These are phyloP conservation scores for Heteromurus nitidus DNA, from an alignment of 2,888 invertebrate genomes.

Conservation along the genomic window DNA sequence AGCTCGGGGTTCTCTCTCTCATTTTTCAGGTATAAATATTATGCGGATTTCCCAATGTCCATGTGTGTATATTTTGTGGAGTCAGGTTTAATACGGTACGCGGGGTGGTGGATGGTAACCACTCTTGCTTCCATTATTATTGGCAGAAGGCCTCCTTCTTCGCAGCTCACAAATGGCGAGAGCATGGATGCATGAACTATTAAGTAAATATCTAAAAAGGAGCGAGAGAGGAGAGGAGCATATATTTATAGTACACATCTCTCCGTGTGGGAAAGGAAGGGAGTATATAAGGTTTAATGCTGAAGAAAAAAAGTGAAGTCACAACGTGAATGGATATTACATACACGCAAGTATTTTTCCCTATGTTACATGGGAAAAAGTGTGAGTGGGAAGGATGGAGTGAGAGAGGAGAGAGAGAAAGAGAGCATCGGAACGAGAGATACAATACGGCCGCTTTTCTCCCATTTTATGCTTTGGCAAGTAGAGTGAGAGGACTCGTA, in stretches of 20 bases:
- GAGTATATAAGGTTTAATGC: neutral
- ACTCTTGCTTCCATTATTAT: neutral
- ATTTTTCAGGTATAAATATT: no score
- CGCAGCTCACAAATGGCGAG: neutral
- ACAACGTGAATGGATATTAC: conserved; percentile 42
- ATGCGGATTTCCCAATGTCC: no score
- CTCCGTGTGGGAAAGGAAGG: neutral
- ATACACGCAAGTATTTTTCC: conserved; percentile 26
- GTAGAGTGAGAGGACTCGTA: conserved; percentile 62
- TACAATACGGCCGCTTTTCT: conserved; percentile 55
- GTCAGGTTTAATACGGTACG: no score
- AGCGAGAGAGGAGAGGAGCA: neutral
- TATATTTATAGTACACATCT: neutral
- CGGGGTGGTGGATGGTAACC: no score
- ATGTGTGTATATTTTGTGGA: no score
- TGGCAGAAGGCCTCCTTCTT: neutral
- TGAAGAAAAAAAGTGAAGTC: no score
- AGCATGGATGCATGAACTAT: no score
- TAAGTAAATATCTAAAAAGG: neutral
- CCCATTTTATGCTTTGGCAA: conserved; percentile 60
- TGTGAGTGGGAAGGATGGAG: conserved; percentile 36
- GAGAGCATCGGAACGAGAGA: conserved; percentile 32
- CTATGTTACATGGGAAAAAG: conserved; percentile 27
- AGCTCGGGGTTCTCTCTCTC: no score
- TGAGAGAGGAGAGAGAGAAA: conserved; percentile 39